Evolutionary conservation across 2,888 invertebrate genomes (phyloP).

Genomic region (Diarsia dahlii): DNA sequence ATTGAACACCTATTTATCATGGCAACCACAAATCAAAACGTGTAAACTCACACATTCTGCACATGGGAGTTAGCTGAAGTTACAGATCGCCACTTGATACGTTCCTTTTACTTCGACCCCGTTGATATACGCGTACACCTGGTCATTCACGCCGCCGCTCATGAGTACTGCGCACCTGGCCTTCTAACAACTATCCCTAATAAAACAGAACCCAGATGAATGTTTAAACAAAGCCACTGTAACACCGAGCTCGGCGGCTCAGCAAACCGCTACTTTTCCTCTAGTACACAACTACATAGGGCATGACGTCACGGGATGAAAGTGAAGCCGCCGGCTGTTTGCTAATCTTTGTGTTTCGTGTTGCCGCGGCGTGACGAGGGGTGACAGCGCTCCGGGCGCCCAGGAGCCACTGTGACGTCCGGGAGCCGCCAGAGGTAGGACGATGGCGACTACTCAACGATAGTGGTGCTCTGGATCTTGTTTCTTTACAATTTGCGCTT

Average conservation of each 20-base stretch:
- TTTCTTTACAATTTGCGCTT: background rate
- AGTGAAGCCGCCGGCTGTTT: constrained; percentile 53
- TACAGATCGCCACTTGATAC: background rate
- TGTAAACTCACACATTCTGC: background rate
- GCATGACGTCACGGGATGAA: constrained; percentile 52
- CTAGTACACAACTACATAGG: constrained; percentile 1
- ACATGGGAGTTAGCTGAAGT: background rate
- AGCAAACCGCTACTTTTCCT: constrained; percentile 15
- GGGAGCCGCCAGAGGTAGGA: too few species aligned
- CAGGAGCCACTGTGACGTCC: constrained; percentile 7
- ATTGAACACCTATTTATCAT: background rate
- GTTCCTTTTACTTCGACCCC: background rate
- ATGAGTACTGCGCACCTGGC: background rate
- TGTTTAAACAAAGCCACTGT: constrained; percentile 13
- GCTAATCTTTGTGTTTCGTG: constrained; percentile 45
- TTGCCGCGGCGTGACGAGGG: constrained; percentile 48
- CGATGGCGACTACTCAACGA: background rate
- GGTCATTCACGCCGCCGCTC: background rate
- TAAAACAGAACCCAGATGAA: constrained; percentile 25
- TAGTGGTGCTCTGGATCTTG: background rate
- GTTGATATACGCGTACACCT: background rate
- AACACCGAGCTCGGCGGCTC: constrained; percentile 9
- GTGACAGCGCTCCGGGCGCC: constrained; percentile 49
- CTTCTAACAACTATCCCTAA: background rate
- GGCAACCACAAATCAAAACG: background rate